Percentiles rank a stretch among this genome's conserved stretches.
Conservation (phyloP, 2,888 invertebrate genomes). For the Bibio marci region DNA sequence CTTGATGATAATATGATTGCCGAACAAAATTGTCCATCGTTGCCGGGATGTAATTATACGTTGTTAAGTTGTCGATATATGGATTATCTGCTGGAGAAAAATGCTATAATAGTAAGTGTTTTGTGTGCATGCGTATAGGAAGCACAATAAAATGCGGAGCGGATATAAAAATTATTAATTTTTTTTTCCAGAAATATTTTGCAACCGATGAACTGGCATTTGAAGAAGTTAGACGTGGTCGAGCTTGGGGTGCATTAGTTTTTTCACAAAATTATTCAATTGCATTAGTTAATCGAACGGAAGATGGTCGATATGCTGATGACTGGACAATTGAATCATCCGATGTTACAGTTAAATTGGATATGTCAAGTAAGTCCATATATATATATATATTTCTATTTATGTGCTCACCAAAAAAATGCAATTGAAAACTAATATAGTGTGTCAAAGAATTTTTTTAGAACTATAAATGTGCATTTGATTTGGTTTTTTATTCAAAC, state of each 20-base stretch:
- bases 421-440: no score
- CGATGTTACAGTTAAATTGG: conserved; percentile 54
- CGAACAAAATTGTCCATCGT: conserved; percentile 32
- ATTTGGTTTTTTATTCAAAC: no score
- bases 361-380: conserved; percentile 59
- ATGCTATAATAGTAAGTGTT: conserved; percentile 47
- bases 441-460: no score
- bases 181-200: conserved; percentile 37
- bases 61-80: conserved; percentile 65
- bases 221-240: conserved; percentile 47
- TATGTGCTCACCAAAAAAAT: no score
- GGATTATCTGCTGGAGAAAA: conserved; percentile 45
- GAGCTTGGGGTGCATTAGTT: conserved; percentile 58
- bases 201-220: conserved; percentile 42
- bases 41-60: conserved; percentile 40
- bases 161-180: no score
- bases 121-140: no score
- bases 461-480: no score
- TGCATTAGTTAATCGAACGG: conserved; percentile 42
- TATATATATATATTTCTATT: no score
- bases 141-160: no score
- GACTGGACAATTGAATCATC: conserved; percentile 41
- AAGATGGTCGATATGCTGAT: conserved; percentile 38
- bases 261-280: conserved; percentile 62
- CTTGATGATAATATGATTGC: conserved; percentile 32